Evolutionary conservation across 1,140 invertebrate species (phyloP), one percentile per base, ranked within the genome.

Genomic region (Pseudomyrmex gracilis): DNA sequence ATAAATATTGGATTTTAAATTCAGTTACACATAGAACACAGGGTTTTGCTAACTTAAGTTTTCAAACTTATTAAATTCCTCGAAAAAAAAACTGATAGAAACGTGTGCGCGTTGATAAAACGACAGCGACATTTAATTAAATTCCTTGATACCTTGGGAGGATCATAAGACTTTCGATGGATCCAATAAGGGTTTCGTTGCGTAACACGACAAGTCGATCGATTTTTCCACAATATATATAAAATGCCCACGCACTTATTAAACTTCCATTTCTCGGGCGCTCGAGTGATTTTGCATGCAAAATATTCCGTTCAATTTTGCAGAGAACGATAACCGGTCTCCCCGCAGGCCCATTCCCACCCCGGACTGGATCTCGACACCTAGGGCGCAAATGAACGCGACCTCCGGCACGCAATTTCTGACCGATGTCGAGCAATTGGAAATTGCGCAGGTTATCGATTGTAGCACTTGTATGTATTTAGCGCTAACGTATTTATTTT

Each of bases 371-470:
- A 34, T 89, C 20, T 90, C 91, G 15, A 90, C 88, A 1, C 82
- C 87, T 0, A 87, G 87, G 20, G 67, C 87, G 0, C 89, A 92
- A 3, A 47, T 92, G 0, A 92, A 73, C 51, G 43, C 86, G 2
- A 57, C 87, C n/a, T 90, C 88, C 0, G 91, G 90, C 61, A 90
- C 61, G 8, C 83, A 90, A 24, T 92, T 91, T 22, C 34, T 91
- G 66, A 83, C 85, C 1, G 85, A 83, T 8, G 89, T 91, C 47
- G 92, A 92, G 8, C 92, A 93, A 43, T 73, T 93, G n/a, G 91
- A 92, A 68, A 90, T 93, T 77, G 91, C 92, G 53, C 88, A 90
- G 47, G 85, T 92, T 17, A 82, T 93, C 10, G 90, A 93, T 20
- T 77, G 92, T 13, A 91, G 74, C 57, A 89, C 91, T 63, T 51